These are phyloP conservation scores for Aphidius colemani DNA, from an alignment of 2,888 invertebrate genomes.

Conservation along the genomic window DNA sequence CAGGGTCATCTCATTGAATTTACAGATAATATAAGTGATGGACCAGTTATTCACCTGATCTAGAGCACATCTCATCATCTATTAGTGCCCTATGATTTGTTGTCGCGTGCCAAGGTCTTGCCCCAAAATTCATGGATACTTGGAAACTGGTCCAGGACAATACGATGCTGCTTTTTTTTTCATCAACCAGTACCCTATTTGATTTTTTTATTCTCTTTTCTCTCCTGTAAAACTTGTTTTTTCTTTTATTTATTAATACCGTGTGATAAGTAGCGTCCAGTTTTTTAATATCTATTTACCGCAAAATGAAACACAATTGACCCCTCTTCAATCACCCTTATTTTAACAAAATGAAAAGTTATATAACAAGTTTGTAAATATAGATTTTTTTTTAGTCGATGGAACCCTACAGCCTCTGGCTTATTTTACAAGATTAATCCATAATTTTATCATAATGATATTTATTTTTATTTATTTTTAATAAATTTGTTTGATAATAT, in stretches of 20 bases:
- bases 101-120: conserved; percentile 53
- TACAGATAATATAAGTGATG: conserved; percentile 34
- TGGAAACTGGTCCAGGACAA: conserved; percentile 49
- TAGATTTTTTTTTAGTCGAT: no score
- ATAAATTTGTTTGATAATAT: no score
- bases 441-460: no score
- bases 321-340: conserved; percentile 40
- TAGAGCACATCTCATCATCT: conserved; percentile 44
- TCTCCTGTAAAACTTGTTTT: no score
- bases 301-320: conserved; percentile 49
- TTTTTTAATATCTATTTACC: conserved; percentile 40
- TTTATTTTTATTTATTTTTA: no score
- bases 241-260: no score
- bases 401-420: no score
- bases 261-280: conserved; percentile 51
- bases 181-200: conserved; percentile 2
- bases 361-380: no score
- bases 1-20: not conserved
- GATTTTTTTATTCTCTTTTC: not conserved
- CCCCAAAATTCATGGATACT: conserved; percentile 27
- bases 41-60: conserved; percentile 59
- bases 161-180: conserved; percentile 47
- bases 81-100: conserved; percentile 45
- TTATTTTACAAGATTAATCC: no score
- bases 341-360: not conserved